phyloP scores from a whole-genome alignment of 1,140 invertebrate species.

The Lucilia cuprina region DNA sequence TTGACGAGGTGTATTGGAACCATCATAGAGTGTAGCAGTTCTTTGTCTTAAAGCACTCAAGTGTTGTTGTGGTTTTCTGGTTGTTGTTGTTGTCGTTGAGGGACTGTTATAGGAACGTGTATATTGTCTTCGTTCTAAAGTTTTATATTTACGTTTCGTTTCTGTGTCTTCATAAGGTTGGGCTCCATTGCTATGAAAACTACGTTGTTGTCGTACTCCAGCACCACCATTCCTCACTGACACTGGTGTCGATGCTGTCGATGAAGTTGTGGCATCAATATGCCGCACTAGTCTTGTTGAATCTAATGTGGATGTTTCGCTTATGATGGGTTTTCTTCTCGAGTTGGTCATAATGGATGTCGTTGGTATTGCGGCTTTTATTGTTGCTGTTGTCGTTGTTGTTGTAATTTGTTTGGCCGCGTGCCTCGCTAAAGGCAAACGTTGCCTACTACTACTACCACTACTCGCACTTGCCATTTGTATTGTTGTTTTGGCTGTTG shows the following conservation, averaged over 20 bases:
- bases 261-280: neutral
- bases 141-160: neutral
- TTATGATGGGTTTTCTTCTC: neutral
- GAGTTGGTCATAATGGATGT: constrained; percentile 10
- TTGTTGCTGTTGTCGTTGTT: neutral
- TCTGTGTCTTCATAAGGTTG: neutral
- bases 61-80: neutral
- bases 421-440: neutral
- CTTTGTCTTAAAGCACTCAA: neutral
- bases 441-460: neutral
- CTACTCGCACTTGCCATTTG: neutral
- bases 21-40: neutral
- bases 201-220: constrained; percentile 41
- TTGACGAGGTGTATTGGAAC: neutral
- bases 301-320: constrained; percentile 6
- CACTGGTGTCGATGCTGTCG: neutral
- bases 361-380: neutral
- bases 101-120: neutral
- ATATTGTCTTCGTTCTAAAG: neutral
- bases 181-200: constrained; percentile 24
- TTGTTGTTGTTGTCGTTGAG: neutral
- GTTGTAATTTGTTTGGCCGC: constrained; percentile 19
- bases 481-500: neutral
- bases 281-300: constrained; percentile 36
- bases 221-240: neutral